Conservation (phyloP, 2,113 vertebrate species). For the Rhombomys opimus region DNA sequence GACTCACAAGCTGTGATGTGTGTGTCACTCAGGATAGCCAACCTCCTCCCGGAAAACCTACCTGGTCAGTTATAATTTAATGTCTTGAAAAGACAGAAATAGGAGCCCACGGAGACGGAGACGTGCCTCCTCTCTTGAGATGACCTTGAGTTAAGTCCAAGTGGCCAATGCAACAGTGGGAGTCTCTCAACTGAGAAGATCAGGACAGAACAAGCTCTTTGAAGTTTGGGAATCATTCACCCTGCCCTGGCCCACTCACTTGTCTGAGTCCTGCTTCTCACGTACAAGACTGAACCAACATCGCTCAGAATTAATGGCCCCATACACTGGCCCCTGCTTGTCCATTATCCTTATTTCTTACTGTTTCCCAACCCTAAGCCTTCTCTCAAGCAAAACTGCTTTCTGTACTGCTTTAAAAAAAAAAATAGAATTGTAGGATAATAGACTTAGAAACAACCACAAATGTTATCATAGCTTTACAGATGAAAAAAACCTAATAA, state of each 20-base stretch:
- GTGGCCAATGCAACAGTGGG: slow-evolving; percentile 19
- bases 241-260: background rate
- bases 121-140: background rate
- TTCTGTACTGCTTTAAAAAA: background rate
- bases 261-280: background rate
- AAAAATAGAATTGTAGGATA: background rate
- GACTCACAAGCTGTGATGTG: background rate
- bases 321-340: background rate
- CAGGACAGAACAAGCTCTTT: slow-evolving; percentile 17
- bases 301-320: background rate
- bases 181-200: slow-evolving; percentile 57
- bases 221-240: background rate
- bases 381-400: background rate
- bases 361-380: background rate
- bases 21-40: background rate
- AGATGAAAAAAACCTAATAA: background rate
- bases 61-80: background rate
- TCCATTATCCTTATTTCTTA: background rate
- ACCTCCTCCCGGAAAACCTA: background rate
- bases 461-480: background rate
- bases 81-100: background rate
- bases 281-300: background rate
- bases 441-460: background rate
- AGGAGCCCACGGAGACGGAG: background rate
- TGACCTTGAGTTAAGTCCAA: slow-evolving; percentile 26